Evolutionary conservation across 2,888 invertebrate genomes (phyloP), one percentile per base, ranked within the genome.

Genomic region (Hirtodrosophila confusa): DNA sequence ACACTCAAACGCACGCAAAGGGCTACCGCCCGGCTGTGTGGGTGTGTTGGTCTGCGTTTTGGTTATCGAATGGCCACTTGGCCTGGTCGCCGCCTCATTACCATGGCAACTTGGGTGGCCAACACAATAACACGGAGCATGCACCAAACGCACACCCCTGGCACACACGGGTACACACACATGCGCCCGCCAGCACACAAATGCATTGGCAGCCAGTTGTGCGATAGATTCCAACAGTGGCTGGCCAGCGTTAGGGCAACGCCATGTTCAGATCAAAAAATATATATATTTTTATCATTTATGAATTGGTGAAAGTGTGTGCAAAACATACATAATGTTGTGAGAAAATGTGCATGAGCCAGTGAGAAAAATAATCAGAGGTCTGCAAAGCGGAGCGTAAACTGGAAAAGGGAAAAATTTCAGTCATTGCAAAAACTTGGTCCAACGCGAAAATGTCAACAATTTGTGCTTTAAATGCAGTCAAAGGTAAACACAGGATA

Each of bases 101-200:
- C 58, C 71, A 83, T 88, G 84, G 62, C 88, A 75, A 85, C 84
- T 44, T 55, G 55, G 72, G 49, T 86, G 80, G 88, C 84, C 84
- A 85, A 78, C 80, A 85, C 84, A 85, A 88, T 88, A 80, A 80
- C 80, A 84, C 84, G 60, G 84, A 88, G 84, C 84, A 84, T 84
- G 84, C 84, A 88, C 84, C 86, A 60, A 80, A 66, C 49, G 27
- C 54, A 69, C 70, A 79, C 66, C 57, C 58, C 61, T 48, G 31
- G 49, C 41, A 53, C 37, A 44, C 40, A 39, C 53, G 17, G 17
- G 44, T 44, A 36, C 40, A 41, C 36, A 36, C 54, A 39, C 33
- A 11, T 10, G 39, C 33, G 37, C 37, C 36, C 43, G 2, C 17
- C 10, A 36, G 33, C 37, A 54, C 49, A 60, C 51, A 41, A 44